Evolutionary conservation across 2,888 invertebrate genomes (phyloP).

Genomic region (Torymus auratus): DNA sequence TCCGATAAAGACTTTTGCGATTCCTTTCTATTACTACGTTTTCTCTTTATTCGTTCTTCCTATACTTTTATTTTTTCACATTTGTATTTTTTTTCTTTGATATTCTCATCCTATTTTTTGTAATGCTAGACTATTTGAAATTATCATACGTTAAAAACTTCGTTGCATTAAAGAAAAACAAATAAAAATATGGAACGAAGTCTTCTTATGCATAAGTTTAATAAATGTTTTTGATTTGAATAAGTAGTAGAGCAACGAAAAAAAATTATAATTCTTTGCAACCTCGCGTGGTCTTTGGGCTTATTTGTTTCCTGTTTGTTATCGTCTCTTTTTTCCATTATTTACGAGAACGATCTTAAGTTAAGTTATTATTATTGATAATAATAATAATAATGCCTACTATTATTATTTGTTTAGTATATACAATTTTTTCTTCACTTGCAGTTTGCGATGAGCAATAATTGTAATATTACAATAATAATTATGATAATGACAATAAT

Average conservation of each 20-base stretch:
- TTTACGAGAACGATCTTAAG: conserved; percentile 47
- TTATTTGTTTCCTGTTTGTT: conserved; percentile 55
- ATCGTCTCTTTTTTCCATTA: conserved; percentile 53
- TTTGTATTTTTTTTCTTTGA: conserved; percentile 36
- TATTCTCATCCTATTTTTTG: conserved; percentile 28
- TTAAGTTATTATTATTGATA: conserved; percentile 57
- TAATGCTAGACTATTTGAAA: conserved; percentile 21
- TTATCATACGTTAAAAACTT: conserved; percentile 37
- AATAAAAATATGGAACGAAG: conserved; percentile 20
- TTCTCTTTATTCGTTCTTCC: conserved; percentile 8
- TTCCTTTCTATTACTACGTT: conserved; percentile 24
- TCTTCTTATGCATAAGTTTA: conserved; percentile 30
- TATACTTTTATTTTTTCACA: conserved; percentile 31
- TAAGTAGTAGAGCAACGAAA: conserved; percentile 28
- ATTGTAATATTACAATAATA: conserved; percentile 56
- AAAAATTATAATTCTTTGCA: conserved; percentile 34
- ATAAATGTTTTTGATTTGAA: conserved; percentile 27
- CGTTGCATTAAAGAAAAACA: conserved; percentile 28
- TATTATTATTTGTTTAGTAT: conserved; percentile 55
- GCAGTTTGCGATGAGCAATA: conserved; percentile 52
- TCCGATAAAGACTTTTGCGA: conserved; percentile 11
- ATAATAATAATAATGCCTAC: conserved; percentile 54
- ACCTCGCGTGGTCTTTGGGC: conserved; percentile 51
- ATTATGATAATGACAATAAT: conserved; percentile 56
- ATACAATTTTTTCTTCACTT: conserved; percentile 41